Percentiles rank a stretch among this genome's conserved stretches.
Evolutionary conservation across 2,888 invertebrate species (phyloP).

Genomic region (Tanaodytes sp.): DNA sequence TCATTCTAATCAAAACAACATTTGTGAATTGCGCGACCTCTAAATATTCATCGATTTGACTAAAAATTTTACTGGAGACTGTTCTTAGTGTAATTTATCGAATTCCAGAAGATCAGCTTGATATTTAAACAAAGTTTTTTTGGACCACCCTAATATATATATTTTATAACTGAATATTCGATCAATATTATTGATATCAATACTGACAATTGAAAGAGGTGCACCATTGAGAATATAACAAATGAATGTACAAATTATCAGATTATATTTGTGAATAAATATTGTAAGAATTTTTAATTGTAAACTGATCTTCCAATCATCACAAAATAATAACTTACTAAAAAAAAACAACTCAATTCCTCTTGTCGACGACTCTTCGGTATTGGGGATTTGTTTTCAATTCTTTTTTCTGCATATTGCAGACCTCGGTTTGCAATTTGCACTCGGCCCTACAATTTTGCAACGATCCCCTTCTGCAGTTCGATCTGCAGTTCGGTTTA

Average conservation of each 20-base stretch:
- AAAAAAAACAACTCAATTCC: no score
- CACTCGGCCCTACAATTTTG: conserved; percentile 22
- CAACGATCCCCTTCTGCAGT: conserved; percentile 2
- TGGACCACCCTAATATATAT: no score
- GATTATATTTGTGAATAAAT: conserved; percentile 48
- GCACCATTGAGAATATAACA: conserved; percentile 60
- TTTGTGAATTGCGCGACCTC: no score
- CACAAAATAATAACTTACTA: conserved; percentile 3
- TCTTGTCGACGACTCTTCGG: no score
- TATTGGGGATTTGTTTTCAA: no score
- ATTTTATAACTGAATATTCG: background rate
- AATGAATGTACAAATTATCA: conserved; percentile 35
- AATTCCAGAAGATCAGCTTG: no score
- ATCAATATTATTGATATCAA: conserved; percentile 49
- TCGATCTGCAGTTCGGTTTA: conserved; percentile 17
- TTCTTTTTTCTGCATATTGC: background rate
- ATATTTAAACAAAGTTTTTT: no score
- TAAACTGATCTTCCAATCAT: conserved; percentile 11
- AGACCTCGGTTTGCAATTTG: conserved; percentile 2
- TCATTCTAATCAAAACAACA: no score
- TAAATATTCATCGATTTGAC: no score
- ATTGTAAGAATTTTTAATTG: conserved; percentile 30
- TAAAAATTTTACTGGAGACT: no score
- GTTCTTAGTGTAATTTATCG: no score
- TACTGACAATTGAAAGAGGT: conserved; percentile 36